Conservation (phyloP, 2,113 vertebrate species). For the Actinemys pallida region DNA sequence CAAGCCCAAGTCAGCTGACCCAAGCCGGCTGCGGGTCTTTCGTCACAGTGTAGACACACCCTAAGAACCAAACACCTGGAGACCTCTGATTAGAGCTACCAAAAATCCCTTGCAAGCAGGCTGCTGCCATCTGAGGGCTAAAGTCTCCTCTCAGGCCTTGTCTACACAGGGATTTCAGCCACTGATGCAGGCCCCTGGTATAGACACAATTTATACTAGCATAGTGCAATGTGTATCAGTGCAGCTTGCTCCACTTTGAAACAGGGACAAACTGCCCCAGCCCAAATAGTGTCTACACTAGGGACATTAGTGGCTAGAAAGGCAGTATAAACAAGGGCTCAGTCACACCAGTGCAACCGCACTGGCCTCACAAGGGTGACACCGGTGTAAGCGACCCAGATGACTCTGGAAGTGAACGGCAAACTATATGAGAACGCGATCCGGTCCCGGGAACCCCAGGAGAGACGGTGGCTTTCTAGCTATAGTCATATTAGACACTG, state of each 20-base stretch:
- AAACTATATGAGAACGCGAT: too few species aligned
- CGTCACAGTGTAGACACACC: neutral
- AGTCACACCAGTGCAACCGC: neutral
- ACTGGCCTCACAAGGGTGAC: neutral
- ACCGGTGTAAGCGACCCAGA: neutral
- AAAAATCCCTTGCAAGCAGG: accelerated
- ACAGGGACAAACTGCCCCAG: neutral
- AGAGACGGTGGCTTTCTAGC: neutral
- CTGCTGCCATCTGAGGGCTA: accelerated
- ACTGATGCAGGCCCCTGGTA: neutral
- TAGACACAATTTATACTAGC: neutral
- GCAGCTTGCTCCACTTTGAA: accelerated
- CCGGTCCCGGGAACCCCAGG: neutral
- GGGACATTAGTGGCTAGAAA: neutral
- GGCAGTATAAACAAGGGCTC: neutral
- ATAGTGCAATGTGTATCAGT: neutral
- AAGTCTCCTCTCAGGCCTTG: accelerated
- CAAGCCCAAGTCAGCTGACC: neutral
- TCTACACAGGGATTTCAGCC: accelerated
- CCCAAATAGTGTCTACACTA: accelerated
- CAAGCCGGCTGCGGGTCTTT: neutral
- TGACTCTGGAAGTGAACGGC: neutral
- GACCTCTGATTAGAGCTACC: neutral
- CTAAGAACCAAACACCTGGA: neutral
- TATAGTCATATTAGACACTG: neutral